A percentile compares a stretch with the other conserved stretches of the same genome.
Evolutionary conservation across 2,113 vertebrate genomes (phyloP).

Genomic region (Diphyllodes magnificus): DNA sequence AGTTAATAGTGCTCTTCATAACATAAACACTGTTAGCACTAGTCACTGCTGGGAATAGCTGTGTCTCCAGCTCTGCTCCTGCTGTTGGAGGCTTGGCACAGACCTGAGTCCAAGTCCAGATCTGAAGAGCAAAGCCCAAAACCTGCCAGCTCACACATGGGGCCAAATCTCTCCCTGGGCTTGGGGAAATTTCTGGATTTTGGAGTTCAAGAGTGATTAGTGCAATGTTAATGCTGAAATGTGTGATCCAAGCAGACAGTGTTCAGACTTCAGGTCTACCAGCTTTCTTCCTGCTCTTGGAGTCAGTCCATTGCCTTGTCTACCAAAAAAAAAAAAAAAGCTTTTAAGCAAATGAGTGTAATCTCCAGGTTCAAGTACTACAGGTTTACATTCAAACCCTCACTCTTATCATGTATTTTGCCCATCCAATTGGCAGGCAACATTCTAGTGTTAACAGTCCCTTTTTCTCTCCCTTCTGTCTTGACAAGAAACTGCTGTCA

Average conservation of each 20-base stretch:
- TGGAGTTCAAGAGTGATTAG: neutral
- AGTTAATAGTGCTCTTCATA: slow-evolving; percentile 29
- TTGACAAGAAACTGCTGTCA: neutral
- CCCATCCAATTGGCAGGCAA: neutral
- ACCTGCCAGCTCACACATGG: neutral
- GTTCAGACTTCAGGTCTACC: neutral
- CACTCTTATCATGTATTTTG: neutral
- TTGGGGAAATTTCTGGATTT: neutral
- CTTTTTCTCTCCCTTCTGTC: neutral
- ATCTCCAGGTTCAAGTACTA: neutral
- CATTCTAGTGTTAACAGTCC: neutral
- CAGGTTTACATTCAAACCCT: neutral
- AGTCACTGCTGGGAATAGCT: neutral
- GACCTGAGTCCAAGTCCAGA: neutral
- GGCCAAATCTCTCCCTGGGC: neutral
- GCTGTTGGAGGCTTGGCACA: neutral
- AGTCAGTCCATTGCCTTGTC: neutral
- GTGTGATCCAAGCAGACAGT: neutral
- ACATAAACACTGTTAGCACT: neutral
- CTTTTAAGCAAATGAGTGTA: neutral
- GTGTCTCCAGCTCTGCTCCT: neutral
- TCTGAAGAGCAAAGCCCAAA: neutral
- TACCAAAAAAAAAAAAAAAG: neutral
- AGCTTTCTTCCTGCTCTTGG: neutral
- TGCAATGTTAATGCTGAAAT: neutral